A percentile compares a stretch with the other conserved stretches of the same genome.
These are phyloP conservation scores for Adelphocoris suturalis DNA, from an alignment of 2,888 invertebrate genomes.

Conservation along the genomic window DNA sequence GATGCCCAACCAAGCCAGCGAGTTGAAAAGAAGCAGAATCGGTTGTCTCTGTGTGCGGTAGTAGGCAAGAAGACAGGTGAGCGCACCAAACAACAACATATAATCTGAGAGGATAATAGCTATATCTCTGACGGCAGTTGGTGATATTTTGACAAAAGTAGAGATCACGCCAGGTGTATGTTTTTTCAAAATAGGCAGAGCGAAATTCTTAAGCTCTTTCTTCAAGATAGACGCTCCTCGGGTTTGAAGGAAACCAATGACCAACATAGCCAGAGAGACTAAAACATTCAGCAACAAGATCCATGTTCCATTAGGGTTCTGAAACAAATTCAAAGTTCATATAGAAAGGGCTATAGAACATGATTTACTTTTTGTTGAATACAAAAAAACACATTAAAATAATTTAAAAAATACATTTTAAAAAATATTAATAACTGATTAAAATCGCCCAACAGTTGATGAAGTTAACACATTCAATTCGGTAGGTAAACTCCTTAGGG, in stretches of 20 bases:
- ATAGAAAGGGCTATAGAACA: background rate
- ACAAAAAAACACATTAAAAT: too few relatives aligned
- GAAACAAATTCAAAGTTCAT: background rate
- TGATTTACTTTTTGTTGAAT: too few relatives aligned
- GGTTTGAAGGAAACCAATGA: constrained; percentile 60
- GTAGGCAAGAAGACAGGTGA: constrained; percentile 50
- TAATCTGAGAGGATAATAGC: constrained; percentile 22
- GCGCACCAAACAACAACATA: constrained; percentile 2
- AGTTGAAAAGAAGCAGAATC: constrained; percentile 53
- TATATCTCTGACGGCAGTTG: background rate
- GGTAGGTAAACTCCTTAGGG: too few relatives aligned
- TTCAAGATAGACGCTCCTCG: background rate
- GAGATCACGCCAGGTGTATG: background rate
- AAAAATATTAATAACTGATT: too few relatives aligned
- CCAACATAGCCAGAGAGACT: background rate
- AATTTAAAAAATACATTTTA: too few relatives aligned
- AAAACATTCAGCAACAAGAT: background rate
- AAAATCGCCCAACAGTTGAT: too few relatives aligned
- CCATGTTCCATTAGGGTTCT: constrained; percentile 39
- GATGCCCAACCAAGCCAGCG: constrained; percentile 41
- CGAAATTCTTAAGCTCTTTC: background rate
- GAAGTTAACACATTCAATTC: too few relatives aligned
- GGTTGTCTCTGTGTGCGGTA: constrained; percentile 41
- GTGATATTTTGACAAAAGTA: background rate
- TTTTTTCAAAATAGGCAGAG: constrained; percentile 4